Base-by-base conservation (phyloP, 2,797 vertebrate genomes). In the Microctenopoma lineatum region DNA sequence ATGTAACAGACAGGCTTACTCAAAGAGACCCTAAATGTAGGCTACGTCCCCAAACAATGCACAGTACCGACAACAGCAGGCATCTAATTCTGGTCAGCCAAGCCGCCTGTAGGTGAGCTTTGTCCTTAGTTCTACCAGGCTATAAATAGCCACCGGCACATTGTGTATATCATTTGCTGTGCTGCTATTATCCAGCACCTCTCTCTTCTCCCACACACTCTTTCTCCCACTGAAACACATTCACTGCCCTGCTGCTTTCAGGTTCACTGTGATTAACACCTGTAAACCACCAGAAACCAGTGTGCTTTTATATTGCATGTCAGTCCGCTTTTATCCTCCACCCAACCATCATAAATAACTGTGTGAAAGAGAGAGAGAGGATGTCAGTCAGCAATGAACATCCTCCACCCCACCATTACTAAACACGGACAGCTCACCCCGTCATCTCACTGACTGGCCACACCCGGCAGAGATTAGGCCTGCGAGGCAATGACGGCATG, bases 381-480 rank as follows among this genome's bases (percentile, higher is more conserved):
- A 59, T 72, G 75, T 79, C 66, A 67, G 34, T 54, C 56, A 56
- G 26, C 59, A 70, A 63, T 45, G 29, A 14, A 12, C 68, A 59
- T 65, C 71, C 78, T 67, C 62, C 70, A 44, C 69, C 66, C 65
- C 0, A 25, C 47, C 57, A 75, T 90, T 80, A 82, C 73, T 79
- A 77, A 84, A 80, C 69, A 70, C 6, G 18, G 62, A 84, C 80
- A 83, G 84, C 89, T 90, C 85, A 85, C 79, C 78, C 80, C 84
- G 75, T 86, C 88, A 83, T 92, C 89, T 90, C 83, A 79, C 73
- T 86, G 80, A 83, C 83, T 82, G 76, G 80, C 88, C 92, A 85
- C 91, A 84, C 92, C 92, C 89, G 36, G 65, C 38, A 64, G 81
- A 80, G 86, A 92, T 91, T 91, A 92, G 66, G 75, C 82, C 75